Conservation (phyloP, 23 tunicate species). For the Ciona savignyi region DNA sequence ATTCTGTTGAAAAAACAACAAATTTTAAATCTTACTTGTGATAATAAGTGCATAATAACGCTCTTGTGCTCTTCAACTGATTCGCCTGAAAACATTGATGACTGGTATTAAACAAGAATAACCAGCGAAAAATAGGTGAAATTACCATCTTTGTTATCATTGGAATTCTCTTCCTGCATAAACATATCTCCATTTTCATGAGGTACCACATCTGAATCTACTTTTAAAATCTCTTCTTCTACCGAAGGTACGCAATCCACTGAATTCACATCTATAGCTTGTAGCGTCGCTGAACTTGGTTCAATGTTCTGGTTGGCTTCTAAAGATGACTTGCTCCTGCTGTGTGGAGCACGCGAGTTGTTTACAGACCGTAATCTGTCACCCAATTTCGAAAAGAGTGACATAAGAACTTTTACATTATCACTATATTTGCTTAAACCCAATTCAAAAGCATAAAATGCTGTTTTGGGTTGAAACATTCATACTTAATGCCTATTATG, state of each 20-base stretch:
- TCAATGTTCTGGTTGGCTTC: background rate
- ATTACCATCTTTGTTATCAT: conserved; percentile 9
- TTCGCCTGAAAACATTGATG: conserved; percentile 32
- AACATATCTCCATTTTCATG: conserved; percentile 38
- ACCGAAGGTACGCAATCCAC: background rate
- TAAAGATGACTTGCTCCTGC: background rate
- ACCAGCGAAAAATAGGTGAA: background rate
- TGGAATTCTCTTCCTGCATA: conserved; percentile 61
- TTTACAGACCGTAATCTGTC: conserved; percentile 6
- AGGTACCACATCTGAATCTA: background rate
- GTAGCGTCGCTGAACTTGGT: background rate
- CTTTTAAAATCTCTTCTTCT: background rate
- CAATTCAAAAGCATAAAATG: too few relatives aligned
- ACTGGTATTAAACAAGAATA: too few relatives aligned
- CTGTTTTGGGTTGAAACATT: too few relatives aligned
- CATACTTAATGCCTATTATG: background rate
- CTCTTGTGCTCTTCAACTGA: conserved; percentile 93
- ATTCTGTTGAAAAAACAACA: too few relatives aligned
- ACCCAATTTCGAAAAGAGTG: conserved; percentile 6
- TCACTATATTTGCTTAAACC: too few relatives aligned
- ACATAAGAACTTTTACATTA: background rate
- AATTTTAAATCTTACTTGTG: too few relatives aligned
- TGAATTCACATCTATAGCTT: background rate
- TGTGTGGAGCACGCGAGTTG: background rate
- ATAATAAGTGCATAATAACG: conserved; percentile 87